These are phyloP conservation scores for Lycocerus yunnanus DNA, from an alignment of 2,888 invertebrate genomes.

Conservation along the genomic window DNA sequence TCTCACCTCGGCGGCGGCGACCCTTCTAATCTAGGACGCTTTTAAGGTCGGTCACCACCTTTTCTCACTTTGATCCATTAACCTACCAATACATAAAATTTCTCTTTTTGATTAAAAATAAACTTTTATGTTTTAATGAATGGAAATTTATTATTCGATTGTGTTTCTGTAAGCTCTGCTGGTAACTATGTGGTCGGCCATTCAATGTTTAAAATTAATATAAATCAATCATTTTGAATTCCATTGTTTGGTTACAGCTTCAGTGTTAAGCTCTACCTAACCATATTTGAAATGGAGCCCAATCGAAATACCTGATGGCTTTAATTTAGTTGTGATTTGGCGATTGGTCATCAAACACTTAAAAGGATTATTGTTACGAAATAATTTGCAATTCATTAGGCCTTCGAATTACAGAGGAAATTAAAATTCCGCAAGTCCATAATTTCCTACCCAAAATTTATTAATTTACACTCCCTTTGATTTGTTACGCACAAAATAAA, in stretches of 20 bases:
- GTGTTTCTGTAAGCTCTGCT: neutral
- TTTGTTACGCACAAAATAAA: neutral
- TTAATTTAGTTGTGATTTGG: neutral
- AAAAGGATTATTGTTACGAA: neutral
- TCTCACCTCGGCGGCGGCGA: conserved; percentile 26
- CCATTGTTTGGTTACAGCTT: neutral
- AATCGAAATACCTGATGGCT: conserved; percentile 1
- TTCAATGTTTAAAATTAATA: neutral
- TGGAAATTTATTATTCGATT: neutral
- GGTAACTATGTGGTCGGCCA: neutral
- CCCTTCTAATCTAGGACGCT: conserved; percentile 28
- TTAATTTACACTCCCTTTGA: neutral
- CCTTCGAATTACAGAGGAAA: neutral
- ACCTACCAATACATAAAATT: neutral
- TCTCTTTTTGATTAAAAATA: neutral
- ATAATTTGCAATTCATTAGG: neutral
- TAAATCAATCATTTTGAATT: neutral
- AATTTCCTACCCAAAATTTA: neutral
- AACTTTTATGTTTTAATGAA: neutral
- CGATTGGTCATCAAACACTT: neutral
- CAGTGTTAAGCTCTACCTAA: neutral
- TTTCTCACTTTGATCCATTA: conserved; percentile 1
- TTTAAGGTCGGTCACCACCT: conserved; percentile 21
- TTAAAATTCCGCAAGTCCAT: neutral
- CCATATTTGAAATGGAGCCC: neutral